These are phyloP conservation scores for Sclerodermus sp. DNA, from an alignment of 2,888 invertebrate species.

Conservation along the genomic window DNA sequence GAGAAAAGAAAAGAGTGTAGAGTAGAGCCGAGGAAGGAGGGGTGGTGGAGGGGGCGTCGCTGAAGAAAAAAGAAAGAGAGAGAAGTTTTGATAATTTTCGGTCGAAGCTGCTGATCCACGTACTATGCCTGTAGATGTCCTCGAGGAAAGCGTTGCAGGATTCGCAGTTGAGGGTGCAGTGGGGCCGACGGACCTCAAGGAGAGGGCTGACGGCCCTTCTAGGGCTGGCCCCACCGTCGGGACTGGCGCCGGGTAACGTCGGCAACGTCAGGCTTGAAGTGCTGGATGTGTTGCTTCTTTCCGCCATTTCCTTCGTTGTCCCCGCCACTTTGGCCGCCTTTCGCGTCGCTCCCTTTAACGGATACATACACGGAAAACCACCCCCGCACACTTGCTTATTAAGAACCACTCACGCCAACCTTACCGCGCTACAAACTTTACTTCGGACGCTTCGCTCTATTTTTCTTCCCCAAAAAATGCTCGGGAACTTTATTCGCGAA, in stretches of 20 bases:
- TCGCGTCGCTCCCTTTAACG: too few species aligned
- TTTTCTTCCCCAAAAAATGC: too few species aligned
- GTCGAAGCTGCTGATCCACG: slow-evolving; percentile 24
- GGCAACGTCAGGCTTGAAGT: slow-evolving; percentile 51
- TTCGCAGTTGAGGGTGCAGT: slow-evolving; percentile 75
- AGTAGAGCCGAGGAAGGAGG: too few species aligned
- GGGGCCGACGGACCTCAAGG: slow-evolving; percentile 70
- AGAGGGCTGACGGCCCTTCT: slow-evolving; percentile 71
- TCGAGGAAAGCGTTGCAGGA: slow-evolving; percentile 71
- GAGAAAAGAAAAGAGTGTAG: too few species aligned
- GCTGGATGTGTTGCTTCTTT: slow-evolving; percentile 47
- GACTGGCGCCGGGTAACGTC: slow-evolving; percentile 47
- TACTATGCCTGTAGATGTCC: slow-evolving; percentile 68
- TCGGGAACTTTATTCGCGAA: too few species aligned
- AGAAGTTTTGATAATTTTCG: neutral
- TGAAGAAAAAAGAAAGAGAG: neutral
- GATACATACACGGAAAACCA: neutral
- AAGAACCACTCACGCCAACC: too few species aligned
- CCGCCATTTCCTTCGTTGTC: slow-evolving; percentile 35
- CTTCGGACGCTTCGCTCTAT: too few species aligned
- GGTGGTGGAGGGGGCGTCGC: too few species aligned
- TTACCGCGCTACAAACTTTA: too few species aligned
- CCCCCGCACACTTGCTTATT: too few species aligned
- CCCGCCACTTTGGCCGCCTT: too few species aligned
- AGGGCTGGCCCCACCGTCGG: slow-evolving; percentile 58